Evolutionary conservation across 2,113 vertebrate species (phyloP).

Genomic region (Tenrec ecaudatus): DNA sequence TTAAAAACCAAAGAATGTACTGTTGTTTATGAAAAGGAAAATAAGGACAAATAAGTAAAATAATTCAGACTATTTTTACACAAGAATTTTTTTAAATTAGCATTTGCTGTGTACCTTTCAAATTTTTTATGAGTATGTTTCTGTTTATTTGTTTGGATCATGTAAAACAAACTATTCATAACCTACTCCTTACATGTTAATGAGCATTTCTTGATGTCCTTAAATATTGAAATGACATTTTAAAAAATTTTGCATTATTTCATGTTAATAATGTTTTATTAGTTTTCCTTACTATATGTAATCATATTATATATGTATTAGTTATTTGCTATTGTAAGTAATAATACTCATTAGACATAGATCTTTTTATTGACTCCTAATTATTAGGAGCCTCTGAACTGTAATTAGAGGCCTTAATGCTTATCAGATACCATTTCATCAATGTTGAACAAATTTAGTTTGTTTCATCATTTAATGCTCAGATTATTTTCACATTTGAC

Average conservation of each 20-base stretch:
- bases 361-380: not conserved
- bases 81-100: not conserved
- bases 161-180: not conserved
- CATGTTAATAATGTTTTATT: no score
- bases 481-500: not conserved
- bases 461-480: not conserved
- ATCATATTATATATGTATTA: not conserved
- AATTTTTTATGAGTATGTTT: not conserved
- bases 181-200: not conserved
- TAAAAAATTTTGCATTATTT: not conserved
- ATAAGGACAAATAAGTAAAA: not conserved
- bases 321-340: no score
- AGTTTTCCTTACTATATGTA: no score
- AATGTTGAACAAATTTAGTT: not conserved
- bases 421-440: constrained; percentile 2
- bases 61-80: not conserved
- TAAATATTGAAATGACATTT: not conserved
- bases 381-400: not conserved
- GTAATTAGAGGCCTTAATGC: not conserved
- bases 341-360: not conserved
- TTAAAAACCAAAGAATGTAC: not conserved
- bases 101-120: not conserved
- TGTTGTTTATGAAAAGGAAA: not conserved
- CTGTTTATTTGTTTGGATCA: not conserved
- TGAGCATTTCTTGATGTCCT: not conserved